phyloP scores from a whole-genome alignment of 1,140 invertebrate genomes.

The Brachionus rubens region DNA sequence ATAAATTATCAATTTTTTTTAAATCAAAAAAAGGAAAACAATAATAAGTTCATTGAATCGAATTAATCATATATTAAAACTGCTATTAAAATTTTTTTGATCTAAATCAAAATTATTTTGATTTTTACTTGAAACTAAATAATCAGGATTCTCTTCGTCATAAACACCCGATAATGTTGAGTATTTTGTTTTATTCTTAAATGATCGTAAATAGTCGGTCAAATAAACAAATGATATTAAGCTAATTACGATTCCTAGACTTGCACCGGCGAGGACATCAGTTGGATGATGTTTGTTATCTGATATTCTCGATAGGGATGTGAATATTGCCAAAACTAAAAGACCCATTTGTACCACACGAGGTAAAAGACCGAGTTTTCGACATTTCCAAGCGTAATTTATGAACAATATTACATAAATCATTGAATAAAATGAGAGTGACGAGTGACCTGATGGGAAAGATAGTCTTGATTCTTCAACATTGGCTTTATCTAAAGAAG shows the following conservation, averaged over 20 bases:
- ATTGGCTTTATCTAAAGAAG: conserved; percentile 47
- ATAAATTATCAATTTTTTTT: too few relatives aligned
- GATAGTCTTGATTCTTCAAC: conserved; percentile 60
- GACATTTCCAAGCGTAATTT: not conserved
- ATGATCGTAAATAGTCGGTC: not conserved
- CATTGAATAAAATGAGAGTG: conserved; percentile 55
- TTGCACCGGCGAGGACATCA: conserved; percentile 67
- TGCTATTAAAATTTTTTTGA: too few relatives aligned
- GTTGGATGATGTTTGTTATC: conserved; percentile 93
- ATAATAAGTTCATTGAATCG: too few relatives aligned
- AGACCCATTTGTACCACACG: not conserved
- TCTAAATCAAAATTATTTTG: too few relatives aligned
- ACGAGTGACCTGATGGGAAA: conserved; percentile 66
- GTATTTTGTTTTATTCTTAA: not conserved
- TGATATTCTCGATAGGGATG: conserved; percentile 71
- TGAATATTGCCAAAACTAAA: conserved; percentile 29
- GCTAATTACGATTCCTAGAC: conserved; percentile 65
- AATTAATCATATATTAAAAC: too few relatives aligned
- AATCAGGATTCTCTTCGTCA: conserved; percentile 28
- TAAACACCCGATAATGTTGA: not conserved
- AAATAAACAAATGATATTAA: conserved; percentile 47
- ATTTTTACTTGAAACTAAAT: too few relatives aligned
- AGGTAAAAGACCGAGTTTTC: not conserved
- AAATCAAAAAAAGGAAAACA: too few relatives aligned
- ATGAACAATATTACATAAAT: conserved; percentile 27